Conservation (phyloP, 2,888 invertebrate species). For the Pteria penguin region DNA sequence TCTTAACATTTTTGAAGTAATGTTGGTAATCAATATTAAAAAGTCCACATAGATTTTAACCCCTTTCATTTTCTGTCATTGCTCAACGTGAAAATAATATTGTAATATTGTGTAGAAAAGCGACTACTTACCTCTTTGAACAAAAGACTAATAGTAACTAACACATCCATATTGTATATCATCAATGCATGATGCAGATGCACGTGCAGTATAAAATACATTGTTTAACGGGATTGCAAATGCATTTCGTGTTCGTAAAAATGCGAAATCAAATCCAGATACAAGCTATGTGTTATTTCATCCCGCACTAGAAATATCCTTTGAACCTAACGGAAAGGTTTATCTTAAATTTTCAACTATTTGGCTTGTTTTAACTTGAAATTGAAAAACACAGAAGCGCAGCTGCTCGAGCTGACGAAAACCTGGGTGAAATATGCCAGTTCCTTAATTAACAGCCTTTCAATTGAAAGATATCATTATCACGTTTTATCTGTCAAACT, state of each 20-base stretch:
- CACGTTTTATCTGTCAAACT: background rate
- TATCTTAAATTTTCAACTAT: background rate
- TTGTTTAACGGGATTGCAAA: background rate
- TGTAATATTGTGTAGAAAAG: too few relatives aligned
- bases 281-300: background rate
- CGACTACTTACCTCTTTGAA: too few relatives aligned
- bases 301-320: background rate
- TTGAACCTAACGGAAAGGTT: background rate
- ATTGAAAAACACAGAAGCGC: background rate
- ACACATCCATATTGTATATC: too few relatives aligned
- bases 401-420: background rate
- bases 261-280: background rate
- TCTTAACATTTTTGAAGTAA: too few relatives aligned
- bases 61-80: too few relatives aligned
- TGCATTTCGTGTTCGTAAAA: background rate
- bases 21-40: too few relatives aligned
- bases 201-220: background rate
- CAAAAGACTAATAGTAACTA: too few relatives aligned
- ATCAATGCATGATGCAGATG: too few relatives aligned
- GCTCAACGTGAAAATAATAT: too few relatives aligned
- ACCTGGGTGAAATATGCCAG: background rate
- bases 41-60: too few relatives aligned
- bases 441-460: background rate
- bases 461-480: background rate
- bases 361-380: background rate